Percentiles rank a stretch among this genome's conserved stretches.
These are phyloP conservation scores for Panthera leo DNA, from an alignment of 2,113 vertebrate species.

Conservation along the genomic window DNA sequence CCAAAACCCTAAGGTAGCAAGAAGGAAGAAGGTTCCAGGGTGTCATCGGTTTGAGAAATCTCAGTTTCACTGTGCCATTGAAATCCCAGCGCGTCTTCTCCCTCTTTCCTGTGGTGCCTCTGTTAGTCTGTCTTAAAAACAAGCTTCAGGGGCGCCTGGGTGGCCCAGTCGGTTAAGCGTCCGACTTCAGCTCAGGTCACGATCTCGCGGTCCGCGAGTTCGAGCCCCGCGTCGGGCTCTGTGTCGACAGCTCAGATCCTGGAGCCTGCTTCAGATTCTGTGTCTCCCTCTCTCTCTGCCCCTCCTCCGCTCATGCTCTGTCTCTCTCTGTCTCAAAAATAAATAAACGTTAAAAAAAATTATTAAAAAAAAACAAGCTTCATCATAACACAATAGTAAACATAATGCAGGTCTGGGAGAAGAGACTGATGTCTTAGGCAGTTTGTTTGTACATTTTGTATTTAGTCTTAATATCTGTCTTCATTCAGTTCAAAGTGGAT, in stretches of 20 bases:
- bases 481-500: background rate
- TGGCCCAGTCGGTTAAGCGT: no score
- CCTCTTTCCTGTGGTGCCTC: background rate
- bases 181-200: no score
- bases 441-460: background rate
- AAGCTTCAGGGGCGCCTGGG: background rate
- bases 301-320: no score
- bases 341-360: background rate
- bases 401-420: background rate
- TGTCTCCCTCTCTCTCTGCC: no score
- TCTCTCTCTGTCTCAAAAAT: no score
- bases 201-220: fast-evolving
- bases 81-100: background rate
- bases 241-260: no score
- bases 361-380: background rate
- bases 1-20: background rate
- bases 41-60: background rate
- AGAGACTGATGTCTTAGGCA: background rate
- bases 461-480: background rate
- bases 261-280: no score
- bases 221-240: no score
- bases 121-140: background rate
- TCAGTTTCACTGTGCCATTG: background rate
- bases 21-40: background rate
- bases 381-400: background rate